phyloP scores from a whole-genome alignment of 1,140 invertebrate species.

The Drosophila nannoptera region DNA sequence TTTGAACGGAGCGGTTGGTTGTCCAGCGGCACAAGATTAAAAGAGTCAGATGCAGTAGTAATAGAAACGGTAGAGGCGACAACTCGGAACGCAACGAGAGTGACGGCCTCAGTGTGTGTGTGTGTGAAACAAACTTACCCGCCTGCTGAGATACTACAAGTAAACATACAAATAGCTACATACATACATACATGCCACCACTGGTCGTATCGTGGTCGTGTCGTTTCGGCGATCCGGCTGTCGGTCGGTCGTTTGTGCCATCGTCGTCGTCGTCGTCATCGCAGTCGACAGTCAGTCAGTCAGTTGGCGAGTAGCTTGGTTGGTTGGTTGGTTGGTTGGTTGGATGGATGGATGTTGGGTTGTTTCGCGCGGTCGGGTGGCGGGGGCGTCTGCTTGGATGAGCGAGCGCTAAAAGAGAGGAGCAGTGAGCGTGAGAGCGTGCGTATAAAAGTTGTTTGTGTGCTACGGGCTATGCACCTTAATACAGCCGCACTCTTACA shows the following conservation, averaged over 20 bases:
- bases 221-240: slow-evolving; percentile 34
- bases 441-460: slow-evolving; percentile 43
- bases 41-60: slow-evolving; percentile 36
- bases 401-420: slow-evolving; percentile 34
- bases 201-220: slow-evolving; percentile 42
- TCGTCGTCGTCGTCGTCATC: slow-evolving; percentile 24
- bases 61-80: slow-evolving; percentile 52
- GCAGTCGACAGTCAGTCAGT: slow-evolving; percentile 25
- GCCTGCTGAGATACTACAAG: slow-evolving; percentile 59
- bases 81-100: slow-evolving; percentile 49
- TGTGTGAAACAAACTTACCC: slow-evolving; percentile 53
- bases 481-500: slow-evolving; percentile 28
- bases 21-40: slow-evolving; percentile 38
- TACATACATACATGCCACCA: slow-evolving; percentile 41
- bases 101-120: slow-evolving; percentile 45
- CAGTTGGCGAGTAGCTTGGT: slow-evolving; percentile 45
- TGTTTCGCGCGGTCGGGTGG: slow-evolving; percentile 15
- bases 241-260: slow-evolving; percentile 49
- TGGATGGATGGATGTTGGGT: slow-evolving; percentile 22
- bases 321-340: slow-evolving; percentile 40
- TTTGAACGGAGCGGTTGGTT: slow-evolving; percentile 66
- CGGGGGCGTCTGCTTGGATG: slow-evolving; percentile 40
- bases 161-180: slow-evolving; percentile 56
- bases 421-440: slow-evolving; percentile 37
- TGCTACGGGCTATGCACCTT: slow-evolving; percentile 48